Evolutionary conservation across 1,140 invertebrate genomes (phyloP).

Genomic region (Ceratina australensis): DNA sequence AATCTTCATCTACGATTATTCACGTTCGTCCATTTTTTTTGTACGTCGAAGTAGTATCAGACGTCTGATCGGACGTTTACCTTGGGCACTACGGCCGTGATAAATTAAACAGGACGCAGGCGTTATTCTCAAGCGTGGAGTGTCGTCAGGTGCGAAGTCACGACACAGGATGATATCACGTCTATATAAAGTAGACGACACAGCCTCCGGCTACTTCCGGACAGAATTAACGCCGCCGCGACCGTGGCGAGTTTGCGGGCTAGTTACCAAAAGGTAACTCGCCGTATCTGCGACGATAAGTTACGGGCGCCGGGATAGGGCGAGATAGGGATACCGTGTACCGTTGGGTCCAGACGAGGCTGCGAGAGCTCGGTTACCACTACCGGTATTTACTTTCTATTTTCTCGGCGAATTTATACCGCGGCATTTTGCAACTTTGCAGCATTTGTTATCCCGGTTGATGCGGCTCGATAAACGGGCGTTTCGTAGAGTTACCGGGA

Average conservation of each 20-base stretch:
- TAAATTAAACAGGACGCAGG: conserved; percentile 24
- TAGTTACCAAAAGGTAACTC: conserved; percentile 42
- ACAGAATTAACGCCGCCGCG: conserved; percentile 53
- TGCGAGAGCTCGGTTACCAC: conserved; percentile 28
- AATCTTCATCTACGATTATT: no score
- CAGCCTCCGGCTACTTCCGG: conserved; percentile 43
- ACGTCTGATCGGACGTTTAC: background rate
- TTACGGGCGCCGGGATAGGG: background rate
- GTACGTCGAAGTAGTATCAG: no score
- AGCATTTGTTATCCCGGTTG: conserved; percentile 40
- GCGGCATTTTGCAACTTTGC: conserved; percentile 49
- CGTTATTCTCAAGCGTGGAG: conserved; percentile 7
- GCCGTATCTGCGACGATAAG: conserved; percentile 46
- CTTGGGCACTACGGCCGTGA: no score
- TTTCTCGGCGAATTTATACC: conserved; percentile 37
- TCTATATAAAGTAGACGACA: conserved; percentile 56
- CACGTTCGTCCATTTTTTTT: no score
- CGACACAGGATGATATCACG: conserved; percentile 53
- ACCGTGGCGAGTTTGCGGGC: conserved; percentile 51
- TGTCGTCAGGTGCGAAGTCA: conserved; percentile 51
- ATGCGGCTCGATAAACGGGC: conserved; percentile 37
- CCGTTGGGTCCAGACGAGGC: background rate
- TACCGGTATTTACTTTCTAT: conserved; percentile 46
- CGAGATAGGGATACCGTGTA: background rate
- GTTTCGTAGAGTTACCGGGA: no score